Percentiles rank a stretch among this genome's conserved stretches.
These are phyloP conservation scores for Clarias laeviceps DNA, from an alignment of 2,797 vertebrate genomes.

Conservation along the genomic window DNA sequence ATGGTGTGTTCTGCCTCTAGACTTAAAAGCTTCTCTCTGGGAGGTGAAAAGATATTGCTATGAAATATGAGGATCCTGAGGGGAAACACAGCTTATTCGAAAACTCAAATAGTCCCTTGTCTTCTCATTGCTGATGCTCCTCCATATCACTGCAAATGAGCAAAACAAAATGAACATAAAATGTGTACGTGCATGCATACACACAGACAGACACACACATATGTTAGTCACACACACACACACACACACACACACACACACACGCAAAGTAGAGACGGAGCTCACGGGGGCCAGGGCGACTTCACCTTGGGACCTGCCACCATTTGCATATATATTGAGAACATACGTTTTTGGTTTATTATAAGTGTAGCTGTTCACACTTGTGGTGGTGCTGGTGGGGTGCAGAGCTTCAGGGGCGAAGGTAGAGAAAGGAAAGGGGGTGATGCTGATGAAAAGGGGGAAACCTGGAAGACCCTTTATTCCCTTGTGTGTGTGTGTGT, in stretches of 20 bases:
- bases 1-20: slow-evolving; percentile 18
- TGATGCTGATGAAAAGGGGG: slow-evolving; percentile 62
- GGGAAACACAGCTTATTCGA: slow-evolving; percentile 79
- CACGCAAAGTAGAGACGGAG: slow-evolving; percentile 67
- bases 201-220: slow-evolving; percentile 19
- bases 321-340: slow-evolving; percentile 93
- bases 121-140: slow-evolving; percentile 78
- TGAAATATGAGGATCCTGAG: slow-evolving; percentile 75
- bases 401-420: slow-evolving; percentile 26
- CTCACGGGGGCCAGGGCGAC: slow-evolving; percentile 71
- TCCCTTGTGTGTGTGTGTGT: slow-evolving; percentile 70
- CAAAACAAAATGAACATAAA: slow-evolving; percentile 63
- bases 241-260: background rate
- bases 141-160: slow-evolving; percentile 81
- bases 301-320: slow-evolving; percentile 78
- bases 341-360: slow-evolving; percentile 85
- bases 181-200: slow-evolving; percentile 28
- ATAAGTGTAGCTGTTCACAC: slow-evolving; percentile 76
- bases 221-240: background rate
- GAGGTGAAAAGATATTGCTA: slow-evolving; percentile 77
- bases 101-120: slow-evolving; percentile 82
- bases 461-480: slow-evolving; percentile 74
- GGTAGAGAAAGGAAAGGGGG: slow-evolving; percentile 63
- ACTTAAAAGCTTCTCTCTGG: slow-evolving; percentile 65
- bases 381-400: slow-evolving; percentile 23